Evolutionary conservation across 2,888 invertebrate species (phyloP).

Genomic region (Selenia dentaria): DNA sequence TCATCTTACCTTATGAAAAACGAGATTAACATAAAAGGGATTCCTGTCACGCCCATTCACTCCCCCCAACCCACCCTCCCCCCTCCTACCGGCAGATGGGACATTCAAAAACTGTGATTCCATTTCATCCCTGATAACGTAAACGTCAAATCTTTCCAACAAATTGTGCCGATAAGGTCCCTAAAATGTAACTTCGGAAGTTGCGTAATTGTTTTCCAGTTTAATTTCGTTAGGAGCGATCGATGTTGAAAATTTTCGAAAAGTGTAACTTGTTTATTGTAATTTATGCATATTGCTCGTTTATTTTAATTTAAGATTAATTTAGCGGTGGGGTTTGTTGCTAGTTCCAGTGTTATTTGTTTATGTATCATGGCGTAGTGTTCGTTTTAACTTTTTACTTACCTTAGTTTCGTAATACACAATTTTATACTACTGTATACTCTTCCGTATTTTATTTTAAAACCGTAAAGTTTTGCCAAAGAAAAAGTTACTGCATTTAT

Average conservation of each 20-base stretch:
- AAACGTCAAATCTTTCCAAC: conserved; percentile 42
- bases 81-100: conserved; percentile 14
- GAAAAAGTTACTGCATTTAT: too few species aligned
- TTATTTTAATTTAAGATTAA: conserved; percentile 6
- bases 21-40: conserved; percentile 28
- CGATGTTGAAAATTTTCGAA: conserved; percentile 20
- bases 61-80: not conserved
- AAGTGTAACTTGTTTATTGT: conserved; percentile 23
- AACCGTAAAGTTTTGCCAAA: too few species aligned
- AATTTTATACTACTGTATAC: too few species aligned
- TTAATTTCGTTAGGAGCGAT: conserved; percentile 29
- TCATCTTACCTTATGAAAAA: conserved; percentile 30
- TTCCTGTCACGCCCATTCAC: conserved; percentile 16
- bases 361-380: too few species aligned
- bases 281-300: conserved; percentile 27
- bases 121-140: conserved; percentile 36
- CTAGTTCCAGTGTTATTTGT: not conserved
- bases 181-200: conserved; percentile 28
- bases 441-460: too few species aligned
- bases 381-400: too few species aligned
- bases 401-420: too few species aligned
- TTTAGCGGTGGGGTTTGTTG: conserved; percentile 4
- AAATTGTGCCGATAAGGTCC: conserved; percentile 50
- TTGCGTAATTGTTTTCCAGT: conserved; percentile 35
- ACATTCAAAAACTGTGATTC: conserved; percentile 25